A percentile compares a stretch with the other conserved stretches of the same genome.
Conservation (phyloP, 1,140 invertebrate species). For the Aphelenchoides fujianensis region DNA sequence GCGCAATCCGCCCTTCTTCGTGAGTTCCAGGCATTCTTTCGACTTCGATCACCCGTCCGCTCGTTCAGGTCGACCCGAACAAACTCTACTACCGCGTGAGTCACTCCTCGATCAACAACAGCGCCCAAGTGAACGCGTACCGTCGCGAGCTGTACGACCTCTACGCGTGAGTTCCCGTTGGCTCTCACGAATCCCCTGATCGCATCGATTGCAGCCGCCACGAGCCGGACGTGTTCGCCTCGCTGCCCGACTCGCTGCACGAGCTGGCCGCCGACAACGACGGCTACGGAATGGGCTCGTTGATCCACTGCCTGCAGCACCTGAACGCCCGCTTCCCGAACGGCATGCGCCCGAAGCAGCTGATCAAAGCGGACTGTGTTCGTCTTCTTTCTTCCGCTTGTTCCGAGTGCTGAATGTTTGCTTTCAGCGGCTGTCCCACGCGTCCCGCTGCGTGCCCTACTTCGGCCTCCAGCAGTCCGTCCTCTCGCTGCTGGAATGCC, state of each 20-base stretch:
- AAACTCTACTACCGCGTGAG: neutral
- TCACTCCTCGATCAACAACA: constrained; percentile 13
- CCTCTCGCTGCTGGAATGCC: neutral
- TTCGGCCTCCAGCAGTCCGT: neutral
- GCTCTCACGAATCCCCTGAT: neutral
- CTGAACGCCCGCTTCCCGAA: neutral
- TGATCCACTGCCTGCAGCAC: neutral
- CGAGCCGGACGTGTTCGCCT: neutral
- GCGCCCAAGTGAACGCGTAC: neutral
- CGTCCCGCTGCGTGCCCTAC: neutral
- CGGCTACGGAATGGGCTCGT: neutral
- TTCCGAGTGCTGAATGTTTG: neutral
- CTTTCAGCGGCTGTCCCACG: neutral
- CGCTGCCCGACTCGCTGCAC: neutral
- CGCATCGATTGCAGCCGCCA: neutral
- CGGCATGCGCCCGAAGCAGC: neutral
- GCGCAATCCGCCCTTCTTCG: too few species aligned
- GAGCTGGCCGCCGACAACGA: neutral
- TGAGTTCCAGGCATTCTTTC: too few species aligned
- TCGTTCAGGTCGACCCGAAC: constrained; percentile 1
- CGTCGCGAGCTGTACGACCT: neutral
- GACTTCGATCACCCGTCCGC: too few species aligned
- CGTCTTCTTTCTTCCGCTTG: neutral
- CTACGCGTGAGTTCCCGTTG: neutral
- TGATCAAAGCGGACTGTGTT: neutral